A percentile compares a stretch with the other conserved stretches of the same genome.
Evolutionary conservation across 2,888 invertebrate species (phyloP).

Genomic region (Onchidella celtica): DNA sequence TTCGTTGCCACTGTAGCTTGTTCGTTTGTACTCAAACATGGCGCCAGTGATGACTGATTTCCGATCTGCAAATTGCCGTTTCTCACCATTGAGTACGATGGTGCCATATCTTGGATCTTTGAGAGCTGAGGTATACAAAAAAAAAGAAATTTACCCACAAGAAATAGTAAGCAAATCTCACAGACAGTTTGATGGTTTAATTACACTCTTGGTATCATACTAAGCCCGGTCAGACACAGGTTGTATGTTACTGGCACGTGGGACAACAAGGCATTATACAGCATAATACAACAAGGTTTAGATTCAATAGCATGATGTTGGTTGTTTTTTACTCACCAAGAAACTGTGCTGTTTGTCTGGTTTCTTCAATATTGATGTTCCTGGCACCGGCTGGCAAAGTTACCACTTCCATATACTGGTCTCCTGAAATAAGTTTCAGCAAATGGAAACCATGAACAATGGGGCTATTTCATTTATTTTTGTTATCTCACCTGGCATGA

Average conservation of each 20-base stretch:
- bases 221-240: no score
- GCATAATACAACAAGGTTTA: no score
- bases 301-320: no score
- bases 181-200: no score
- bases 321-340: conserved; percentile 63
- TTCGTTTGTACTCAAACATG: conserved; percentile 66
- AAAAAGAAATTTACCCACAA: no score
- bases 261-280: no score
- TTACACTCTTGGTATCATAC: no score
- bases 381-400: conserved; percentile 83
- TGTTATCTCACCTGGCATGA: no score
- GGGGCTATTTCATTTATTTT: no score
- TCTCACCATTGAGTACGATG: conserved; percentile 66
- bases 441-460: no score
- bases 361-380: conserved; percentile 80
- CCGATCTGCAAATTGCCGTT: conserved; percentile 58
- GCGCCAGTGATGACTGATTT: conserved; percentile 71
- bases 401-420: conserved; percentile 72
- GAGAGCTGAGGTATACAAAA: conserved; percentile 60
- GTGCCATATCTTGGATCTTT: conserved; percentile 65
- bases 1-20: conserved; percentile 53
- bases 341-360: conserved; percentile 59
- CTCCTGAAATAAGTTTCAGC: conserved; percentile 28
- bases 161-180: no score
- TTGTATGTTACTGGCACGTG: no score